Evolutionary conservation across 2,888 invertebrate species (phyloP), one percentile per base, ranked within the genome.

Genomic region (Lepidocyrtoides sp.): DNA sequence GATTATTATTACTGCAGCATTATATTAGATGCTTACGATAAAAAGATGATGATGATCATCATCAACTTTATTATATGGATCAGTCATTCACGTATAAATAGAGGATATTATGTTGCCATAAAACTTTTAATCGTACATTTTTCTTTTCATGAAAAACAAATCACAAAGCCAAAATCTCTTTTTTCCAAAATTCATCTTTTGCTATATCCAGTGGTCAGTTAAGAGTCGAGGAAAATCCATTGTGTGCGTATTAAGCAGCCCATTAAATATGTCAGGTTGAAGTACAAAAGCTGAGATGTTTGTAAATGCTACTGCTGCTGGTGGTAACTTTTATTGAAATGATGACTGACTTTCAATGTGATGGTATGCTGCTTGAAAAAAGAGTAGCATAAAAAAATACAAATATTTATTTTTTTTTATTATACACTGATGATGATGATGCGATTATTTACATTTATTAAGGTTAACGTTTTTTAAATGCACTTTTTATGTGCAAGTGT

Each of bases 241-340:
- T 87, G 87, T 87, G 66, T 51, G 7, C 54, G 66, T 77, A 87
- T 87, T 87, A 66, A 77, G 79, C 32, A 86, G 32, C 51, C 79
- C 63, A 87, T 87, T 87, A 87, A 48, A 87, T 14, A 66, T 66
- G 79, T 77, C 87, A 87, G 66, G 87, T 79, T 69, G 36, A 69
- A 79, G 48, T 20, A 4, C 7, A 20, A 7, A 41, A 54, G 17
- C 10, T 54, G 20, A 54, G 20, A 51, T 51, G 51, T 14, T 51
- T 8, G 8, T 51, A n/a, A n/a, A n/a, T n/a, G 51, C 2, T 51
- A 41, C 4, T 20, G 82, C 29, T 72, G 72, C 69, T 51, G 23
- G 7, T 48, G 20, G 54, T 20, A 54, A 20, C 10, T 20, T 54
- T 51, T 8, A 41, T 41, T 41, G 41, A 7, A 41, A 3, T 41